Percentiles rank a stretch among this genome's conserved stretches.
These are phyloP conservation scores for Picus viridis DNA, from an alignment of 2,797 vertebrate genomes.

Conservation along the genomic window DNA sequence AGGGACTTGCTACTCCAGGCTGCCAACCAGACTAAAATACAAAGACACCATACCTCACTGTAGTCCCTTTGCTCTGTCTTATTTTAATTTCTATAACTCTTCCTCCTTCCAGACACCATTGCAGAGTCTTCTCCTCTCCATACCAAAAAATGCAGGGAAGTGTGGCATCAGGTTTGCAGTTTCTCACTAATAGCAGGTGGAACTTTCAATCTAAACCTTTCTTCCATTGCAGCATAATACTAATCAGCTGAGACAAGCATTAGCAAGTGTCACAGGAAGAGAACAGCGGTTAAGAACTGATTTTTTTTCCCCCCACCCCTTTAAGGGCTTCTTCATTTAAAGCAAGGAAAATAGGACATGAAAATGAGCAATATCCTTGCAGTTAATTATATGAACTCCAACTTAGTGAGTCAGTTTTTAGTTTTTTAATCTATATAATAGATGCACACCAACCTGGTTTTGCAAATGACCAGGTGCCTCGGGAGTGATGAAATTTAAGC, in stretches of 20 bases:
- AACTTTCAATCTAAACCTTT: neutral
- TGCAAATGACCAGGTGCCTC: neutral
- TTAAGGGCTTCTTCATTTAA: neutral
- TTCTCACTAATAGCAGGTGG: neutral
- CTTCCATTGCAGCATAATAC: neutral
- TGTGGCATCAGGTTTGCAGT: neutral
- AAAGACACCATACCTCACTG: fast-evolving
- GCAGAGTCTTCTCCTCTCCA: neutral
- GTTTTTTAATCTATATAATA: conserved; percentile 22
- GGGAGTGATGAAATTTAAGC: conserved; percentile 11
- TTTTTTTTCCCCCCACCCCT: fast-evolving
- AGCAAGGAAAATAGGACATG: neutral
- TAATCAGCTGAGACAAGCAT: neutral
- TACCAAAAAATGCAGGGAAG: neutral
- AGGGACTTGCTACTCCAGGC: neutral
- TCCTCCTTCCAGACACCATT: neutral
- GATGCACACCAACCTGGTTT: neutral
- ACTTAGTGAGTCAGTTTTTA: neutral
- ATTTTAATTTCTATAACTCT: neutral
- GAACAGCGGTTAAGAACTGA: neutral
- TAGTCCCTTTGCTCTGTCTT: neutral
- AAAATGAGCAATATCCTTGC: neutral
- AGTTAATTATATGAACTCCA: neutral
- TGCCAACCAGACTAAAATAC: neutral
- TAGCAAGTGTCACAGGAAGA: neutral